phyloP scores from a whole-genome alignment of 1,140 invertebrate species.

The Ceratoteleas bidentatus region DNA sequence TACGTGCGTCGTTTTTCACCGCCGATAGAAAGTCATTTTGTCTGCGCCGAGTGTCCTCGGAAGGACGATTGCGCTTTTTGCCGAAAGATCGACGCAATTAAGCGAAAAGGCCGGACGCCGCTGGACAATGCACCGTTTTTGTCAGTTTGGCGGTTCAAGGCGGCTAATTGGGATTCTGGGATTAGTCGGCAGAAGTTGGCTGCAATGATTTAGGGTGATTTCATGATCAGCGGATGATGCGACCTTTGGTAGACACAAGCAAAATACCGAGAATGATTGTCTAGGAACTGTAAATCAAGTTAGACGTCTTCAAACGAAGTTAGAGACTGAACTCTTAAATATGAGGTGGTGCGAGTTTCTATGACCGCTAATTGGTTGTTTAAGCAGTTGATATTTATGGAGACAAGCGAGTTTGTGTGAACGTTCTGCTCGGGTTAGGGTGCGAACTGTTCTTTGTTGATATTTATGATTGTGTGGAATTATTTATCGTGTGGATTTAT shows the following conservation, averaged over 20 bases:
- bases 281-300: constrained; percentile 12
- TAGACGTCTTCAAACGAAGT: constrained; percentile 8
- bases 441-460: no score
- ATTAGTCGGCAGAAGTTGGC: neutral
- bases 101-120: no score
- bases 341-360: constrained; percentile 16
- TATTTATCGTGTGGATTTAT: no score
- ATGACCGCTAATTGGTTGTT: constrained; percentile 6
- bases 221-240: constrained; percentile 7
- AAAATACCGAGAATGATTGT: constrained; percentile 1
- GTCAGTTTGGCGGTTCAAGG: neutral
- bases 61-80: constrained; percentile 17
- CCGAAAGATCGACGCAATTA: constrained; percentile 12
- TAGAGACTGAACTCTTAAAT: neutral
- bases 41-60: constrained; percentile 9
- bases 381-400: constrained; percentile 9
- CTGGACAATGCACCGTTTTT: no score
- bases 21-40: constrained; percentile 23
- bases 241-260: constrained; percentile 2
- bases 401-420: neutral
- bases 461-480: no score
- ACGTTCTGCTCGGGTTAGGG: no score
- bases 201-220: constrained; percentile 3
- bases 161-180: constrained; percentile 13
- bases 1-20: constrained; percentile 9